Evolutionary conservation across 2,888 invertebrate species (phyloP).

Genomic region (Melikaiella ostensackeni): DNA sequence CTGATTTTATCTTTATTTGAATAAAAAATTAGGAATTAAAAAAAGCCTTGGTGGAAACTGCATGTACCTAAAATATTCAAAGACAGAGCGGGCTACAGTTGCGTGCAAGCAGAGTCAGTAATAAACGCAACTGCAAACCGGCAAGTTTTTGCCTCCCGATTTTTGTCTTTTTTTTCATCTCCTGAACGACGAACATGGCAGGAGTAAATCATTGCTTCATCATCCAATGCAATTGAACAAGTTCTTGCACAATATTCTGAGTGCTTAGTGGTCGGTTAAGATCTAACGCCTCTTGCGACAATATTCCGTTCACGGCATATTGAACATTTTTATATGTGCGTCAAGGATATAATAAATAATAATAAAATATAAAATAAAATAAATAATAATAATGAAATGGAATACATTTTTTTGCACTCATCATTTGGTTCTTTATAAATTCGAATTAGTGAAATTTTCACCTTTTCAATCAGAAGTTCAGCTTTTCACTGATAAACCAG

Average conservation of each 20-base stretch:
- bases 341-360: background rate
- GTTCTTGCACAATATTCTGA: background rate
- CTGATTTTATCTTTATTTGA: too few relatives aligned
- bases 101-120: background rate
- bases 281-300: slow-evolving; percentile 6
- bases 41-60: background rate
- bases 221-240: slow-evolving; percentile 16
- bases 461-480: too few relatives aligned
- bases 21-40: too few relatives aligned
- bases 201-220: slow-evolving; percentile 21
- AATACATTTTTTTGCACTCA: too few relatives aligned
- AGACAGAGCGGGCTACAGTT: background rate
- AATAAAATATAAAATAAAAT: background rate
- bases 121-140: background rate
- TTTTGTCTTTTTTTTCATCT: slow-evolving; percentile 22
- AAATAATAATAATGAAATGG: background rate
- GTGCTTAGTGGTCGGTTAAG: background rate
- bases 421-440: too few relatives aligned
- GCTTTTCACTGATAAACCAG: too few relatives aligned
- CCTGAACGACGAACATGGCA: slow-evolving; percentile 7
- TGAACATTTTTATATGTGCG: background rate
- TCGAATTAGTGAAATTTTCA: too few relatives aligned
- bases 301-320: background rate
- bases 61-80: slow-evolving; percentile 14
- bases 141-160: slow-evolving; percentile 6